A percentile compares a stretch with the other conserved stretches of the same genome.
Evolutionary conservation across 2,797 vertebrate genomes (phyloP).

Genomic region (Spinus olivaceus): DNA sequence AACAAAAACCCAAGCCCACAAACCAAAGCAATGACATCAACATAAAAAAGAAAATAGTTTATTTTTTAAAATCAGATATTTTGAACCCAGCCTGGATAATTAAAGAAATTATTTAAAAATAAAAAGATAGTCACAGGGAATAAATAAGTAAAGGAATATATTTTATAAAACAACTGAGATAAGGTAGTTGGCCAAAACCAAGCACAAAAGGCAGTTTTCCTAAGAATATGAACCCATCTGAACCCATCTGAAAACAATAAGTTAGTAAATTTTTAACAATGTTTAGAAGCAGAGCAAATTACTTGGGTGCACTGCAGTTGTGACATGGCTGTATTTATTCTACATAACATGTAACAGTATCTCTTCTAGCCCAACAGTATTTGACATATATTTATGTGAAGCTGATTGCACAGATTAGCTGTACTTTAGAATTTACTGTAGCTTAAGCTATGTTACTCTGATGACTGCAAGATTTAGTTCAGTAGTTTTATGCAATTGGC

Average conservation of each 20-base stretch:
- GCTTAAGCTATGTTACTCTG: neutral
- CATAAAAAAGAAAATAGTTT: neutral
- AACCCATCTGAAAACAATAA: neutral
- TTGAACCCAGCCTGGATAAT: neutral
- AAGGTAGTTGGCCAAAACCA: neutral
- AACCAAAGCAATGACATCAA: neutral
- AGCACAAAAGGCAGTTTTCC: neutral
- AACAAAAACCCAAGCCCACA: neutral
- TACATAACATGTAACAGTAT: neutral
- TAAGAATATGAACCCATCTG: neutral
- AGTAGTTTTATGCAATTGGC: conserved; percentile 16
- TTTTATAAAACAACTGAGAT: neutral
- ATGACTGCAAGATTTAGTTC: conserved; percentile 20
- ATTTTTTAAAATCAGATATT: neutral
- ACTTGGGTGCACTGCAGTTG: neutral
- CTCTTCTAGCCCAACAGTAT: neutral
- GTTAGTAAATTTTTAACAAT: neutral
- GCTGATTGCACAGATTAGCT: neutral
- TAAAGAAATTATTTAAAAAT: neutral
- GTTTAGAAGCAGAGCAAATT: neutral
- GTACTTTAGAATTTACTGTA: neutral
- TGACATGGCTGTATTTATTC: neutral
- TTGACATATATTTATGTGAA: neutral
- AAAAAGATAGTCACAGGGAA: neutral
- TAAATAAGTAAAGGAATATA: neutral